phyloP scores from a whole-genome alignment of 2,113 vertebrate genomes.

The Sarotherodon lohbergeri region DNA sequence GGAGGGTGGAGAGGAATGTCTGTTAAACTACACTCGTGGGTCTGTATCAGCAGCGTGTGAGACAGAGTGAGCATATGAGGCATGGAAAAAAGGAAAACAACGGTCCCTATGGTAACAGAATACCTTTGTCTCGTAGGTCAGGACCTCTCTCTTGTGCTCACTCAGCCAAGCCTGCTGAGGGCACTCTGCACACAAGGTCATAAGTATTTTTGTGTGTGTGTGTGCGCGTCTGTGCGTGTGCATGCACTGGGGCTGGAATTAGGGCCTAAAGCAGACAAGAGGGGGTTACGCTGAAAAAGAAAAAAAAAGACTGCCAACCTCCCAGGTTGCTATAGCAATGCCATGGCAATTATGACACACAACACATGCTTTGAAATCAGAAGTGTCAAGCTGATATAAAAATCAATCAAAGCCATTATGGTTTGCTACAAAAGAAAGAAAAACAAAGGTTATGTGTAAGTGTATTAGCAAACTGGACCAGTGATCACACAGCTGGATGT shows the following conservation, averaged over 20 bases:
- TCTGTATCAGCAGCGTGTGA: not conserved
- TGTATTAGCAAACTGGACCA: not conserved
- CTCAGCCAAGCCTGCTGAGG: slow-evolving; percentile 28
- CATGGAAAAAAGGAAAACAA: not conserved
- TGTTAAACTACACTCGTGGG: slow-evolving; percentile 3
- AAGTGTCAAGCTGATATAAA: not conserved
- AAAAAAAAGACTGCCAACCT: not conserved
- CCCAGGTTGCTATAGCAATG: slow-evolving; percentile 22
- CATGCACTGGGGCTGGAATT: not conserved
- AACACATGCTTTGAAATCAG: not conserved
- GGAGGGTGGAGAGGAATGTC: slow-evolving; percentile 18
- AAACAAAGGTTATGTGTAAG: not conserved
- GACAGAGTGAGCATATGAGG: not conserved
- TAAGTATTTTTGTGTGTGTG: not conserved
- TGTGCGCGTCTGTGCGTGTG: not conserved
- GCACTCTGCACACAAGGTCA: slow-evolving; percentile 12
- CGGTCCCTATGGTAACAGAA: slow-evolving; percentile 30
- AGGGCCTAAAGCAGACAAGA: not conserved
- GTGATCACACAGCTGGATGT: not conserved
- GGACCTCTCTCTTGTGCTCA: slow-evolving; percentile 28
- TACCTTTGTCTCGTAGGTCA: slow-evolving; percentile 47
- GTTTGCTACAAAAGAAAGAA: not conserved
- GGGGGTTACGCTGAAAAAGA: not conserved
- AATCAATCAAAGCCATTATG: not conserved
- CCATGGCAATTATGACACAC: slow-evolving; percentile 15